Evolutionary conservation across 2,888 invertebrate genomes (phyloP).

Genomic region (Pinctada fucata): DNA sequence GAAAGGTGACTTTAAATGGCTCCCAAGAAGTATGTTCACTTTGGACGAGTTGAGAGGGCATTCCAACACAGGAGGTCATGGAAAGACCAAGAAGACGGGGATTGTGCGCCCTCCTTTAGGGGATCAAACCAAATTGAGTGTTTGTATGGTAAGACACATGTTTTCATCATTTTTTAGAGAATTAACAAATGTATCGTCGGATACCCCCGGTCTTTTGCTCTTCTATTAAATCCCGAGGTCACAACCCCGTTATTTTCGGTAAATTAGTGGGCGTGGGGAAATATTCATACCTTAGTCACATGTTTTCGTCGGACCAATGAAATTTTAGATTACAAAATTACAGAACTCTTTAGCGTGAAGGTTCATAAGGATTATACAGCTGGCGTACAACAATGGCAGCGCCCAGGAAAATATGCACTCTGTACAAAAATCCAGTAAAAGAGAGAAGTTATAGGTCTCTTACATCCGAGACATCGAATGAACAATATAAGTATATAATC

Average conservation of each 20-base stretch:
- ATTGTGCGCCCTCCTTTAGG: too few relatives aligned
- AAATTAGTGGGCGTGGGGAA: not conserved
- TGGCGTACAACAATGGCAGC: not conserved
- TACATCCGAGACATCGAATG: not conserved
- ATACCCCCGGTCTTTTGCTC: slow-evolving; percentile 1
- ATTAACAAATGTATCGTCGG: too few relatives aligned
- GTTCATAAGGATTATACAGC: not conserved
- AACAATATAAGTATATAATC: not conserved
- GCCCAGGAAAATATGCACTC: not conserved
- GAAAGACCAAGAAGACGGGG: too few relatives aligned
- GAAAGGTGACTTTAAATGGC: too few relatives aligned
- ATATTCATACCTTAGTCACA: not conserved
- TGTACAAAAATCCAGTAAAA: not conserved
- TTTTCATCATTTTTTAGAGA: too few relatives aligned
- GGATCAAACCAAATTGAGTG: too few relatives aligned
- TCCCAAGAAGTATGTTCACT: too few relatives aligned
- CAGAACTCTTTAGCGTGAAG: not conserved
- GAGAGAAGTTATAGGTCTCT: not conserved
- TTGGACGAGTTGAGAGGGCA: too few relatives aligned
- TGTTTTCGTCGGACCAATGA: slow-evolving; percentile 2
- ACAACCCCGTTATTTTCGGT: not conserved
- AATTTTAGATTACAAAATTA: not conserved
- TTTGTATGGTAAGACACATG: too few relatives aligned
- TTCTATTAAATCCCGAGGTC: not conserved
- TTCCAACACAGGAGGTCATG: too few relatives aligned